Percentiles rank a stretch among this genome's conserved stretches.
phyloP scores from a whole-genome alignment of 2,888 invertebrate genomes.

The Thalpophila matura region DNA sequence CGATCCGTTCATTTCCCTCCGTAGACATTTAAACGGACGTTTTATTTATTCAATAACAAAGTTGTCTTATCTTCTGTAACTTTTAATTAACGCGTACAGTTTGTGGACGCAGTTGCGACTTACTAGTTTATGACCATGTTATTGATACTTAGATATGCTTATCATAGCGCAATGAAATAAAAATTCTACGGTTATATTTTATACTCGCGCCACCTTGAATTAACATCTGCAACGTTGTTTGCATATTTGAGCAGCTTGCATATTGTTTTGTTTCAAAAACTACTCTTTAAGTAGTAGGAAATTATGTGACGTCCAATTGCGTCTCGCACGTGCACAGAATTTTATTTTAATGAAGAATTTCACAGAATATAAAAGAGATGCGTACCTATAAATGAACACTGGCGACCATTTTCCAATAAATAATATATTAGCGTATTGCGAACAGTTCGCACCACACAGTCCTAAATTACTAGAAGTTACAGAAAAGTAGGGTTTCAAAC shows the following conservation, averaged over 20 bases:
- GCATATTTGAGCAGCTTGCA: slow-evolving; percentile 49
- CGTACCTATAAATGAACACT: slow-evolving; percentile 56
- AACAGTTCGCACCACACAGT: slow-evolving; percentile 72
- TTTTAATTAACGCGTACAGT: slow-evolving; percentile 77
- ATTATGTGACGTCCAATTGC: slow-evolving; percentile 35
- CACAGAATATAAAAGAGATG: slow-evolving; percentile 17
- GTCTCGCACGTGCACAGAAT: slow-evolving; percentile 41
- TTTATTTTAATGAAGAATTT: slow-evolving; percentile 26
- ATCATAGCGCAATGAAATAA: slow-evolving; percentile 34
- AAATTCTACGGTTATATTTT: slow-evolving; percentile 25
- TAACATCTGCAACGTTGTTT: slow-evolving; percentile 57
- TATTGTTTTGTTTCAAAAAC: slow-evolving; percentile 34
- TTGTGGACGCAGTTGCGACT: slow-evolving; percentile 36
- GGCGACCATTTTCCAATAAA: slow-evolving; percentile 69
- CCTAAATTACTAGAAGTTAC: slow-evolving; percentile 74
- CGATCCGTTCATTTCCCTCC: slow-evolving; percentile 65
- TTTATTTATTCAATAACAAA: slow-evolving; percentile 80
- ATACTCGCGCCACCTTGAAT: slow-evolving; percentile 36
- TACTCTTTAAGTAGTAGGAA: slow-evolving; percentile 25
- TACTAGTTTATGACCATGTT: slow-evolving; percentile 27
- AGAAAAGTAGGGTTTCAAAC: slow-evolving; percentile 62
- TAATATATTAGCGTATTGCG: slow-evolving; percentile 71
- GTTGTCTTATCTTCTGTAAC: slow-evolving; percentile 72
- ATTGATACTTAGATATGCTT: slow-evolving; percentile 31
- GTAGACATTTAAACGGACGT: slow-evolving; percentile 69